Percentiles rank a stretch among this genome's conserved stretches.
These are phyloP conservation scores for Varecia variegata DNA, from an alignment of 2,797 vertebrate genomes.

Conservation along the genomic window DNA sequence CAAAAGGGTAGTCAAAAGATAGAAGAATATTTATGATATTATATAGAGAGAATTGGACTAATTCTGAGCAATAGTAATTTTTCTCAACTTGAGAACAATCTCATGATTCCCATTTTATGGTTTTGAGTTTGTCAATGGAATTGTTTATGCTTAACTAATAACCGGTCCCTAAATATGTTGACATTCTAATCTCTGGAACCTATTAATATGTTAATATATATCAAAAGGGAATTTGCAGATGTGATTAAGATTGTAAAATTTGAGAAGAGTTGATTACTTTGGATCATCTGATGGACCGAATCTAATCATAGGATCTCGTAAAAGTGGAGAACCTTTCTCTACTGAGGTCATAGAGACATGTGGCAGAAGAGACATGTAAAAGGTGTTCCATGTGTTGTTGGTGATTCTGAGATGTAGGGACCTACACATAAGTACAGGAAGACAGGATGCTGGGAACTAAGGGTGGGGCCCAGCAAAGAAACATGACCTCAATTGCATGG, in stretches of 20 bases:
- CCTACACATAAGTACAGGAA: background rate
- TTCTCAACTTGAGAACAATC: background rate
- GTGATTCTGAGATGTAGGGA: background rate
- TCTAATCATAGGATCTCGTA: background rate
- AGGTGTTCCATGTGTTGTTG: background rate
- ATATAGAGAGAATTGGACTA: background rate
- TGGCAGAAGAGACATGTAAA: background rate
- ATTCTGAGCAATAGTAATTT: background rate
- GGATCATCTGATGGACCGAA: background rate
- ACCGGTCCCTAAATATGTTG: background rate
- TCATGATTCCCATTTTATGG: background rate
- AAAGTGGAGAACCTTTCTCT: background rate
- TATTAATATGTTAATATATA: background rate
- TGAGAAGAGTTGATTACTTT: background rate
- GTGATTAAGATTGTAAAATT: background rate
- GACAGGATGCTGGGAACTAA: background rate
- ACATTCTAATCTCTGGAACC: background rate
- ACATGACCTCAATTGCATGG: too few species aligned
- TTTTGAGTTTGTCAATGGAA: background rate
- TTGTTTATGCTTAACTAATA: background rate
- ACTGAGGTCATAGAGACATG: background rate
- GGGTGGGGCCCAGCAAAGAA: accelerated
- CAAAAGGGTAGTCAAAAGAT: background rate
- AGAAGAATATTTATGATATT: background rate
- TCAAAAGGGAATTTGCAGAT: background rate